Conservation (phyloP, 2,888 invertebrate genomes). For the Lottia scabra region DNA sequence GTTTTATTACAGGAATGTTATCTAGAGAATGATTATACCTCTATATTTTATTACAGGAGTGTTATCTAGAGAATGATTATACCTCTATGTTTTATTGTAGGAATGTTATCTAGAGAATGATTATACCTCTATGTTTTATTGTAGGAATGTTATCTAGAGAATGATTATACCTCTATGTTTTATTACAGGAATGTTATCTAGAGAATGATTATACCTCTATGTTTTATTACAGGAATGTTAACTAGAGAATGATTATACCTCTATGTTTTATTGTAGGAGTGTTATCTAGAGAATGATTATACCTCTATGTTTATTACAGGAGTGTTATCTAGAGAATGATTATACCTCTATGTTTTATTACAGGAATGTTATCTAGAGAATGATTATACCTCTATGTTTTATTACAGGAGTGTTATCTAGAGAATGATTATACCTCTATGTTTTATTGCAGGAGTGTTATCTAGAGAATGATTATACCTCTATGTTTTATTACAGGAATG, state of each 20-base stretch:
- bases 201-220: conserved; percentile 91
- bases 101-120: conserved; percentile 91
- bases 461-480: conserved; percentile 91
- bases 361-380: conserved; percentile 89
- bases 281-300: conserved; percentile 89
- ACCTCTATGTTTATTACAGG: conserved; percentile 87
- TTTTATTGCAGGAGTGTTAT: too few relatives aligned
- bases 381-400: conserved; percentile 88
- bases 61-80: conserved; percentile 89
- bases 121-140: conserved; percentile 86
- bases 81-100: conserved; percentile 87
- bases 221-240: conserved; percentile 84
- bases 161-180: conserved; percentile 88
- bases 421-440: conserved; percentile 89
- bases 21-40: conserved; percentile 89
- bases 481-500: conserved; percentile 86
- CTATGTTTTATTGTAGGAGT: conserved; percentile 86
- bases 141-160: conserved; percentile 88
- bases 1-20: too few relatives aligned
- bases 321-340: conserved; percentile 90
- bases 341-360: conserved; percentile 87
- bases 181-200: too few relatives aligned
- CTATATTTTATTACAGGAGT: conserved; percentile 86
- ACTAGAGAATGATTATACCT: conserved; percentile 91
- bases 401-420: too few relatives aligned